Base-by-base conservation (phyloP, 2,888 invertebrate species). In the Hipparchia sbordonii region DNA sequence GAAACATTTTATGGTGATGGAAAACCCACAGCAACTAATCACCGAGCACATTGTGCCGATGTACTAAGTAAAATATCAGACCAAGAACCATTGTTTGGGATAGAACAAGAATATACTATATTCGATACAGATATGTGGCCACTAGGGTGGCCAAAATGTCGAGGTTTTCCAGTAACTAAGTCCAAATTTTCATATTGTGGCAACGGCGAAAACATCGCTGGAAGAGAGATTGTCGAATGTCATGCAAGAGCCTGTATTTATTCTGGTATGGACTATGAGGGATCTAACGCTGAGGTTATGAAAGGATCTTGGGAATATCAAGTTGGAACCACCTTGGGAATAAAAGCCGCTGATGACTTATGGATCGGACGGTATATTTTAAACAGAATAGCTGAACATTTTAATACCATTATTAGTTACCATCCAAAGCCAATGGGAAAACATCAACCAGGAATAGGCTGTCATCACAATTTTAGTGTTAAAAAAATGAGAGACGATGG, bases 261-360 rank as follows among this genome's bases (percentile, higher is more conserved):
- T 86, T 97, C 99, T 70, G 99, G 99, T 59, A 95, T 99, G 81
- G 97, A 97, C 81, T 97, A 98, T 79, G 95, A 96, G 70, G 99
- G 99, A 62, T 97, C 97, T 67, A 99, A 99, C 89, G 99, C 99
- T n/a, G 99, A 99, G 94, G 99, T 98, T 48, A 99, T 99, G 99
- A 98, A 98, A 59, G 97, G 98, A 13, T 98, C 98, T 91, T 97
- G 97, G 97, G 97, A 97, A 88, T 97, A 95, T 89, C 98, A 98
- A 92, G 96, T 98, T 12, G 98, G 98, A n/a, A 97, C 98, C 0
- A 97, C 97, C 79, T 95, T 96, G 79, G 98, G 98, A 1, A 97
- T 98, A 74, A 94, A 95, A 70, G 96, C 96, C 77, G 97, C 97
- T 0, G 98, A 98, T 83, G 97, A 98, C 82, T 90, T 98, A 71